Base-by-base conservation (phyloP, 2,113 vertebrate genomes). In the Cynocephalus volans region DNA sequence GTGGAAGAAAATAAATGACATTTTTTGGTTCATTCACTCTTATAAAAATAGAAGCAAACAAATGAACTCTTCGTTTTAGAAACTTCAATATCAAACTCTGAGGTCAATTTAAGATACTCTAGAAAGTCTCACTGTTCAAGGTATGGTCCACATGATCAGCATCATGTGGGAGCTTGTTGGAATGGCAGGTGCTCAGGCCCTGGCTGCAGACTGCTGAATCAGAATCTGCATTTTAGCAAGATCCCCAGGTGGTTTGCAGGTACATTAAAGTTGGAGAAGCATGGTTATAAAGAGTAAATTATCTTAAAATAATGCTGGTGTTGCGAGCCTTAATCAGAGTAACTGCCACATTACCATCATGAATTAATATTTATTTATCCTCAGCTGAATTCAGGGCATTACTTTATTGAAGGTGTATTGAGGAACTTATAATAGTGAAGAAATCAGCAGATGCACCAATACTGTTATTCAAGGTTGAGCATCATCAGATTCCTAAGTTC, bases 1-100 rank as follows among this genome's bases (percentile, higher is more conserved):
- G 80, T n/a, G 41, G 1, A 80, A 92, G 48, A 88, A 95, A 96
- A 95, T 72, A 88, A 90, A 95, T 26, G 48, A 62, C 5, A 69
- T 75, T 45, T 96, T 94, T 90, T 70, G 85, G 86, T 92, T 95
- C 73, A 91, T 89, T 87, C 56, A 90, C 24, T 89, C 65, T 97
- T 48, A 94, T 62, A 77, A 96, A 96, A 95, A 83, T 50, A 96
- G 75, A 96, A 95, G 85, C 56, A 96, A 97, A 93, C 64, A 96
- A 95, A 93, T 80, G 64, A 86, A 87, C 33, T 7, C 48, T 67
- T n/a, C 80, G 56, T 54, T 72, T 70, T 56, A 85, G 88, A 97
- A 88, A 91, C 36, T 69, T 84, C 70, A 79, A 83, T 0, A 50
- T 72, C 69, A 81, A 81, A 90, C 79, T 84, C 2, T n/a, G 50